Percentiles rank a stretch among this genome's conserved stretches.
These are phyloP conservation scores for Palythoa grandiflora DNA, from an alignment of 92 coral and sea anemone genomes.

Conservation along the genomic window DNA sequence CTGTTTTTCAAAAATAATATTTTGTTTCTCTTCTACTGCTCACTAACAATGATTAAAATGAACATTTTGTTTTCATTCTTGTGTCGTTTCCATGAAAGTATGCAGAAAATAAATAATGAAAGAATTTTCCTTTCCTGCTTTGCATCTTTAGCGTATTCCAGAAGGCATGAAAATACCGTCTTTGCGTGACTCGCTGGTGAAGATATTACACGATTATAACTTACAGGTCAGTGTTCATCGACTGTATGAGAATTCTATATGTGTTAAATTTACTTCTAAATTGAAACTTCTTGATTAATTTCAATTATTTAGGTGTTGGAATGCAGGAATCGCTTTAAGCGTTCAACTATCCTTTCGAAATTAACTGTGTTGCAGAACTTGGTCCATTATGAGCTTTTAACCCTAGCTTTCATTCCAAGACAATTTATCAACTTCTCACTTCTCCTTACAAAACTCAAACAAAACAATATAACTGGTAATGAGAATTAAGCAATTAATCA, in stretches of 20 bases:
- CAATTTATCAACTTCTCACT: too few relatives aligned
- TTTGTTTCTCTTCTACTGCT: neutral
- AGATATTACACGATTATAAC: conserved; percentile 95
- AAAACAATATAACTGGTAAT: too few relatives aligned
- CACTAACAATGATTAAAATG: neutral
- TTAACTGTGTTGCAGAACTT: too few relatives aligned
- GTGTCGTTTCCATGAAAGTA: neutral
- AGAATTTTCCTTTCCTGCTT: neutral
- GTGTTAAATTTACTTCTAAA: neutral
- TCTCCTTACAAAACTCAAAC: too few relatives aligned
- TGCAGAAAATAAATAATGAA: neutral
- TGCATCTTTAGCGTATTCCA: conserved; percentile 83
- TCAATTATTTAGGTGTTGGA: too few relatives aligned
- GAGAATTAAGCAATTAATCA: too few relatives aligned
- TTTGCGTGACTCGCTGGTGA: conserved; percentile 94
- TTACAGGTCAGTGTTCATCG: conserved; percentile 75
- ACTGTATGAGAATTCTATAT: neutral
- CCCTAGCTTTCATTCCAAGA: too few relatives aligned
- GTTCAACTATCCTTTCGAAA: too few relatives aligned
- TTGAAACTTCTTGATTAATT: too few relatives aligned
- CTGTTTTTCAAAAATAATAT: too few relatives aligned
- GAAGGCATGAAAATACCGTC: conserved; percentile 94
- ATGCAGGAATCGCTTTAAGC: too few relatives aligned
- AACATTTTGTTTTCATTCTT: neutral
- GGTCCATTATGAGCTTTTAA: too few relatives aligned